Evolutionary conservation across 2,113 vertebrate species (phyloP), one percentile per base, ranked within the genome.

Genomic region (Echinops telfairi): DNA sequence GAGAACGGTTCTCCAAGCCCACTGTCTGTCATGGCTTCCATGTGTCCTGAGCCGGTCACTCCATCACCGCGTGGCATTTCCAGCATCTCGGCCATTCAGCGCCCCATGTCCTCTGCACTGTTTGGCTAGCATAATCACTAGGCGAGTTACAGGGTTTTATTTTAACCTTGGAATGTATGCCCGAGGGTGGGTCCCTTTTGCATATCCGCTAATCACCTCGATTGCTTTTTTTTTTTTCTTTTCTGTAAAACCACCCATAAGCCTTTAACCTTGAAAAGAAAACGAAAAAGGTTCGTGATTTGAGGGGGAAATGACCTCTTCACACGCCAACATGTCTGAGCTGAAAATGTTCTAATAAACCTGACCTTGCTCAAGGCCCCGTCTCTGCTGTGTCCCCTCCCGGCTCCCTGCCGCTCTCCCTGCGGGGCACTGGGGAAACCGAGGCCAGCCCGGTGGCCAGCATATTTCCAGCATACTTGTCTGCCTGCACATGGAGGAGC

Each of bases 1-100:
- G 94, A 92, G 87, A 94, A 93, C 29, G 86, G 96, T 95, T 97
- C 94, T 95, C 96, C 94, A 95, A 97, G 97, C 97, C 94, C 97
- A 96, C 98, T 93, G 84, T 95, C 97, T 97, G 94, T 96, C 97
- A 96, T 97, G 95, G 91, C 97, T 97, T 97, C 97, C 97, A 95
- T 97, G 96, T 90, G 33, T 96, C 97, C 97, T 96, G 43, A 97
- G 94, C 96, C 92, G 96, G 87, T 97, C 97, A 97, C 98, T 97
- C 97, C 97, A 98, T 97, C 94, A 88, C 96, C 81, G 90, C 92
- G 98, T 97, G 97, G 95, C 98, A 97, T 97, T 95, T 95, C 95
- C 77, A 96, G 83, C 98, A 97, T 97, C 97, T 95, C 64, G 2
- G 92, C 96, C 97, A 97, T 96, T 31, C 76, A 96, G 97, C 85